A percentile compares a stretch with the other conserved stretches of the same genome.
phyloP scores from a whole-genome alignment of 1,140 invertebrate genomes.

The Diorhabda carinulata region DNA sequence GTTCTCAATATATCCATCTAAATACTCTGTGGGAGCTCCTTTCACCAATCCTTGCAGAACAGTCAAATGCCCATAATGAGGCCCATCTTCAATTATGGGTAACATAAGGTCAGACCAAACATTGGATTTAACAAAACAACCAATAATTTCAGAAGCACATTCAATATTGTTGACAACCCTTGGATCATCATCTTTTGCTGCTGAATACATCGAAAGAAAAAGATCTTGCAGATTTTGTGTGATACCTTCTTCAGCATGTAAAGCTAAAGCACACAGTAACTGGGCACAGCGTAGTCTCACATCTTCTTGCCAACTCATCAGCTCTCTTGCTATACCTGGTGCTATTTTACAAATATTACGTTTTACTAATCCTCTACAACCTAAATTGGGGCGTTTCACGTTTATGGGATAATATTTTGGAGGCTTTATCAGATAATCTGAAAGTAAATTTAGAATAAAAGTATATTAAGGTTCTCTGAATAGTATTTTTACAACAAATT shows the following conservation, averaged over 20 bases:
- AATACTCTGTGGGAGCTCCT: slow-evolving; percentile 44
- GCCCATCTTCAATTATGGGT: slow-evolving; percentile 50
- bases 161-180: slow-evolving; percentile 59
- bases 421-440: slow-evolving; percentile 29
- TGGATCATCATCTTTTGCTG: slow-evolving; percentile 58
- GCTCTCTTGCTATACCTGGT: slow-evolving; percentile 61
- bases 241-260: slow-evolving; percentile 66
- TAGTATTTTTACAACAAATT: slow-evolving; percentile 42
- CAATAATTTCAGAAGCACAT: slow-evolving; percentile 26
- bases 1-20: slow-evolving; percentile 34
- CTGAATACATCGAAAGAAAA: slow-evolving; percentile 56
- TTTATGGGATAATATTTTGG: slow-evolving; percentile 62
- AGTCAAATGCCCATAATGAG: slow-evolving; percentile 52
- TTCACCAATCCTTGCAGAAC: slow-evolving; percentile 52
- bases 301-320: slow-evolving; percentile 65
- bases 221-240: slow-evolving; percentile 63
- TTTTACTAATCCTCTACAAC: slow-evolving; percentile 68
- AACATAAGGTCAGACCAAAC: slow-evolving; percentile 52
- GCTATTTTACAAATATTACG: slow-evolving; percentile 65
- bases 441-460: neutral
- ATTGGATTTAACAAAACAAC: slow-evolving; percentile 48
- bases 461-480: too few relatives aligned
- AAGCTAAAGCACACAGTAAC: slow-evolving; percentile 62
- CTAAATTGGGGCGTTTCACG: slow-evolving; percentile 63
- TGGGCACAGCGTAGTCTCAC: slow-evolving; percentile 69